These are phyloP conservation scores for Andricus quercusramuli DNA, from an alignment of 2,888 invertebrate species.

Conservation along the genomic window DNA sequence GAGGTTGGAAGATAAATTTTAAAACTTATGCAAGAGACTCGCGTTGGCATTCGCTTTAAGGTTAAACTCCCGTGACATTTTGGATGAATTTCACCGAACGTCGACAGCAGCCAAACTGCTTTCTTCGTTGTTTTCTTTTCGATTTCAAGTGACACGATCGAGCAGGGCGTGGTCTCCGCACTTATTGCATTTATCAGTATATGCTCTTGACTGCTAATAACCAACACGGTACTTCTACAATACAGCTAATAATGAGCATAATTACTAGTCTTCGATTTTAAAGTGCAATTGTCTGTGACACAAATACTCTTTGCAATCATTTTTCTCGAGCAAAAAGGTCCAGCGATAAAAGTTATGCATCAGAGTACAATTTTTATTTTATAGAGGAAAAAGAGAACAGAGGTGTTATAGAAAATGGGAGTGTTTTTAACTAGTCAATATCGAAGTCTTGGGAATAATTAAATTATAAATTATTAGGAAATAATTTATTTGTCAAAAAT, in stretches of 20 bases:
- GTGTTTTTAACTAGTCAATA: too few relatives aligned
- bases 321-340: not conserved
- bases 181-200: constrained; percentile 30
- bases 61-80: constrained; percentile 76
- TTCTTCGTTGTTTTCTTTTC: constrained; percentile 72
- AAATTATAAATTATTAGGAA: too few relatives aligned
- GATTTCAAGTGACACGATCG: constrained; percentile 29
- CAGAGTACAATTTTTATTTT: not conserved
- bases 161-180: constrained; percentile 28
- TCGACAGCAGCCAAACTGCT: constrained; percentile 63
- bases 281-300: constrained; percentile 20
- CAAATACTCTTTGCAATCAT: not conserved
- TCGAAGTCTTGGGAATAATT: too few relatives aligned
- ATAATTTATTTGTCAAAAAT: too few relatives aligned
- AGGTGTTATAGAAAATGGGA: not conserved
- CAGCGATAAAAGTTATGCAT: not conserved
- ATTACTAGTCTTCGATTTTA: not conserved
- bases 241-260: constrained; percentile 2
- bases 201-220: not conserved
- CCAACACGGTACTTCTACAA: not conserved
- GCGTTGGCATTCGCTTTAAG: constrained; percentile 68
- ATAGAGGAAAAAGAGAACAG: not conserved
- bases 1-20: constrained; percentile 15
- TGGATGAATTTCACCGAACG: constrained; percentile 75
- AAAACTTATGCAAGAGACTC: constrained; percentile 56